A percentile compares a stretch with the other conserved stretches of the same genome.
Evolutionary conservation across 2,797 vertebrate genomes (phyloP).

Genomic region (Poecilia picta): DNA sequence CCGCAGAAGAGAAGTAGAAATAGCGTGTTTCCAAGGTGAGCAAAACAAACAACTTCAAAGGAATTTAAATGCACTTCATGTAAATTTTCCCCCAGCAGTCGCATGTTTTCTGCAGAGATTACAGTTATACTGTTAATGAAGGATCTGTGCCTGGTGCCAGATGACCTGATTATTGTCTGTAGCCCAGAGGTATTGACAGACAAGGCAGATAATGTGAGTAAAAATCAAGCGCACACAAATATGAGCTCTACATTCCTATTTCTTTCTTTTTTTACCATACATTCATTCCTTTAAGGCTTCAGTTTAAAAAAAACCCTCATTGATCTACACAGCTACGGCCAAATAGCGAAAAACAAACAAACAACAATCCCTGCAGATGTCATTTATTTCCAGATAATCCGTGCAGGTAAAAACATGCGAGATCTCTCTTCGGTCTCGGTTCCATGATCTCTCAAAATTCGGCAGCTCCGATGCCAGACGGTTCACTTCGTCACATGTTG

Average conservation of each 20-base stretch:
- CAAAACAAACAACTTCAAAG: slow-evolving; percentile 84
- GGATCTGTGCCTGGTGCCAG: slow-evolving; percentile 54
- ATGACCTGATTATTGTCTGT: slow-evolving; percentile 74
- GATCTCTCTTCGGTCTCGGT: slow-evolving; percentile 27
- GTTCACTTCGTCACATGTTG: slow-evolving; percentile 39
- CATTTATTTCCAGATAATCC: slow-evolving; percentile 56
- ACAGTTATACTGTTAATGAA: slow-evolving; percentile 67
- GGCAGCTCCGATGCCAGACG: slow-evolving; percentile 16
- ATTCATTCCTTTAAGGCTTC: slow-evolving; percentile 29
- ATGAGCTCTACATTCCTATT: background rate
- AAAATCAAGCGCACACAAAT: slow-evolving; percentile 21
- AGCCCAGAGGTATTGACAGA: slow-evolving; percentile 26
- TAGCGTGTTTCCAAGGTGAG: slow-evolving; percentile 82
- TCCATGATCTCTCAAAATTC: slow-evolving; percentile 9
- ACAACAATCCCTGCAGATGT: slow-evolving; percentile 29
- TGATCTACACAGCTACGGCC: slow-evolving; percentile 16
- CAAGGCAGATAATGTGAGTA: slow-evolving; percentile 17
- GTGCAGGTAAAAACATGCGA: slow-evolving; percentile 36
- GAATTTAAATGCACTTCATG: slow-evolving; percentile 76
- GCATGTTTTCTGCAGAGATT: slow-evolving; percentile 65
- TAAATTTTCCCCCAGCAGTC: slow-evolving; percentile 69
- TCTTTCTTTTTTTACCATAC: slow-evolving; percentile 1
- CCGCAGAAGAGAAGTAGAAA: slow-evolving; percentile 76
- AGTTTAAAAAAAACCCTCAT: slow-evolving; percentile 28
- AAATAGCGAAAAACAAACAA: background rate